Conservation (phyloP, 2,888 invertebrate species). For the Lomographa bimaculata region DNA sequence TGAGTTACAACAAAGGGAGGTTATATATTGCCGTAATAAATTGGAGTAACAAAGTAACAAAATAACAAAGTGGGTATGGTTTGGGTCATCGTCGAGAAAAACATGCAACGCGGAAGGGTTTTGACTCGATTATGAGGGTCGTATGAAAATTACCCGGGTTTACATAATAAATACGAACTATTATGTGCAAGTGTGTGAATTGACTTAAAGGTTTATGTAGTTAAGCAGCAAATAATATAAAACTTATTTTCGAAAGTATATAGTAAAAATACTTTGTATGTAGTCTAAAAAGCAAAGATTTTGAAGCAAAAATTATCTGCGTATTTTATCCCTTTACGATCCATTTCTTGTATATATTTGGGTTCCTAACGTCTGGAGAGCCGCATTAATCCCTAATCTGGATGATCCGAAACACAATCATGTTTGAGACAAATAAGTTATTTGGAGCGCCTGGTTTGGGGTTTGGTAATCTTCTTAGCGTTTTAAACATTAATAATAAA, state of each 20-base stretch:
- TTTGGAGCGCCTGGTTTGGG: constrained; percentile 47
- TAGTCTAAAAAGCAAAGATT: no score
- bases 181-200: no score
- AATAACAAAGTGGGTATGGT: no score
- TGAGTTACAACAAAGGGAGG: constrained; percentile 31
- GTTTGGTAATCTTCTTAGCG: constrained; percentile 36
- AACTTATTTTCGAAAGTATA: no score
- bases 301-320: constrained; percentile 16
- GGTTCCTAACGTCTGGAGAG: constrained; percentile 34
- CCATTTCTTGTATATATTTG: constrained; percentile 25
- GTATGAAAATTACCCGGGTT: no score
- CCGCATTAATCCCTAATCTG: constrained; percentile 61
- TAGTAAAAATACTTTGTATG: no score
- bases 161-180: constrained; percentile 24
- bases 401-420: constrained; percentile 65
- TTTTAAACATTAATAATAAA: constrained; percentile 27
- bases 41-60: constrained; percentile 33
- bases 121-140: constrained; percentile 19
- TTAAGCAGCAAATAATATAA: no score
- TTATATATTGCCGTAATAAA: constrained; percentile 33
- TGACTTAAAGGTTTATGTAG: no score
- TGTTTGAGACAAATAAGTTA: constrained; percentile 54
- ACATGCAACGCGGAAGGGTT: constrained; percentile 27
- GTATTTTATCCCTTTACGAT: constrained; percentile 24
- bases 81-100: constrained; percentile 26